Evolutionary conservation across 2,888 invertebrate species (phyloP), one percentile per base, ranked within the genome.

Genomic region (Drosophila meridiana): DNA sequence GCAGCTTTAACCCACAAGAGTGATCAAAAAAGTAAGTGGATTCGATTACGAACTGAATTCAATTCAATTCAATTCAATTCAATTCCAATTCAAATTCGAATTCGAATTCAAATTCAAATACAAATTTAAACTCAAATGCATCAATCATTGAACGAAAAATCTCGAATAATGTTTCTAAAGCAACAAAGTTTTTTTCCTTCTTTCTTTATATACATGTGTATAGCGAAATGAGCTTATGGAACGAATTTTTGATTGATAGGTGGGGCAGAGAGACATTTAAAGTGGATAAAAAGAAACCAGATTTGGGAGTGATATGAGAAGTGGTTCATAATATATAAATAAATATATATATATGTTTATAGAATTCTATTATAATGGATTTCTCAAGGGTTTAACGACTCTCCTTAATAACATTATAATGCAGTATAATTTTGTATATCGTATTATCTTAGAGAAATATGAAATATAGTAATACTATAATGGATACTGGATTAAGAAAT

Each of bases 171-270:
- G 64, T 63, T 47, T 63, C 55, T 36, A 40, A 56, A 36, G 32
- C 62, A 55, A 70, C 50, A 34, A 42, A 20, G 34, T 58, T 32
- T 45, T 52, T 13, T 40, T 11, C 11, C 11, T 38, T 9, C 7
- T 40, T 11, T n/a, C 11, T 38, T 9, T 55, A 8, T 38, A 4
- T 38, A 26, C 20, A 20, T 20, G 20, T 50, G 0, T 40, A 30
- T 32, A 40, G 30, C 69, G 45, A 73, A 70, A 72, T 66, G 52
- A 88, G 83, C 89, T 83, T 83, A 70, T 81, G 84, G 74, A 87
- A 73, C 82, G 73, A 78, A 89, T 89, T 78, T 78, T 81, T 84
- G 89, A 84, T 89, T 84, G 89, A 89, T 84, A 66, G 71, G 11
- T 47, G 20, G n/a, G 30, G 30, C 42, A 42, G 20, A 36, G 32